Evolutionary conservation across 2,888 invertebrate species (phyloP).

Genomic region (Cepaea hortensis): DNA sequence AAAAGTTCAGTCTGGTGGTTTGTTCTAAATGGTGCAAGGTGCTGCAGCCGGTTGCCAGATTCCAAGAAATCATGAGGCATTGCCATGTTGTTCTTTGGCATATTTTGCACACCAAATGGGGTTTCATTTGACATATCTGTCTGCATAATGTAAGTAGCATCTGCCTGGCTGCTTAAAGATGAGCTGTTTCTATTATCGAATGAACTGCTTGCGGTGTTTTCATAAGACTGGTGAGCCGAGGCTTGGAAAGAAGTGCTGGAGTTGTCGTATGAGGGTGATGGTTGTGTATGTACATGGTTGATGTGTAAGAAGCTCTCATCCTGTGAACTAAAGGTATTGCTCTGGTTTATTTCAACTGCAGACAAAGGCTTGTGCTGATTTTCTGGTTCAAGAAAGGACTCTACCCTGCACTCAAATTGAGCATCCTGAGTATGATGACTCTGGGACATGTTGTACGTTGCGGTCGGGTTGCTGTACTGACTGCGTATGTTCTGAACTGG

Average conservation of each 20-base stretch:
- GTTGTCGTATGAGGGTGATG: constrained; percentile 28
- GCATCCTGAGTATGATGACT: constrained; percentile 5
- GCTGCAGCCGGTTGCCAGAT: constrained; percentile 34
- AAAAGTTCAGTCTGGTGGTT: constrained; percentile 31
- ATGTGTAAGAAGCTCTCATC: constrained; percentile 38
- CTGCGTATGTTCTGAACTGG: constrained; percentile 13
- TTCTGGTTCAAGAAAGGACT: constrained; percentile 36
- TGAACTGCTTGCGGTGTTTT: constrained; percentile 17
- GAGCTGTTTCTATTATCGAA: constrained; percentile 22
- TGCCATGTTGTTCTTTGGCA: constrained; percentile 32
- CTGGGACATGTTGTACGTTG: constrained; percentile 28
- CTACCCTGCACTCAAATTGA: constrained; percentile 33
- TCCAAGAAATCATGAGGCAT: constrained; percentile 33
- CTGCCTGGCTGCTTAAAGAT: constrained; percentile 2
- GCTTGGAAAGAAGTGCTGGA: constrained; percentile 27
- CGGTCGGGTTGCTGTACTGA: constrained; percentile 8
- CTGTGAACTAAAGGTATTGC: constrained; percentile 12
- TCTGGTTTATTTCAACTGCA: neutral
- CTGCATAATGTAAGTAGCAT: constrained; percentile 20
- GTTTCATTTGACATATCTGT: constrained; percentile 9
- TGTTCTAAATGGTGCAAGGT: constrained; percentile 27
- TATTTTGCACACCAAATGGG: constrained; percentile 29
- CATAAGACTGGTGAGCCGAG: constrained; percentile 32
- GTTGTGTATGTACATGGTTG: constrained; percentile 26
- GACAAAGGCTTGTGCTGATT: constrained; percentile 32